Conservation (phyloP, 2,797 vertebrate genomes). For the Bradypus variegatus region DNA sequence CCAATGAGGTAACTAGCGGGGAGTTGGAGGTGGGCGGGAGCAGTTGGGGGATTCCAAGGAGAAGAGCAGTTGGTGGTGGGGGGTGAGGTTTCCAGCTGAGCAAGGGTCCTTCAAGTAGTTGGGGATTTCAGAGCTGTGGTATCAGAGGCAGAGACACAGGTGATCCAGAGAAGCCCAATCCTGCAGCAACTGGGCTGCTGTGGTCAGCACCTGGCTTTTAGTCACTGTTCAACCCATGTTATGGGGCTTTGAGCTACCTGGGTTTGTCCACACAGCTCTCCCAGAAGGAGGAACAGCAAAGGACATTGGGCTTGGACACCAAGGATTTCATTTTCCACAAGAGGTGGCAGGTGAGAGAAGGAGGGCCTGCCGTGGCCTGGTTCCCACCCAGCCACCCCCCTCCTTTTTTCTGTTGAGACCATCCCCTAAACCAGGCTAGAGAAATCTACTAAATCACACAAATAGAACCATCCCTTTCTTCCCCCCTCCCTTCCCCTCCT, state of each 20-base stretch:
- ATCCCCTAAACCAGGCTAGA: accelerated
- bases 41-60: neutral
- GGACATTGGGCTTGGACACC: neutral
- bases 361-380: too few species aligned
- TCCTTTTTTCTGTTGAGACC: neutral
- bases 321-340: neutral
- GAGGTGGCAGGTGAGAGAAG: neutral
- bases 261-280: neutral
- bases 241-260: neutral
- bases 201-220: neutral
- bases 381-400: too few species aligned
- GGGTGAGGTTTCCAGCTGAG: neutral
- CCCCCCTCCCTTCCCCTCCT: too few species aligned
- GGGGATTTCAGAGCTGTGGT: neutral
- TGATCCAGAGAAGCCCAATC: too few species aligned
- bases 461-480: neutral
- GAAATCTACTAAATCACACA: accelerated
- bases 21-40: neutral
- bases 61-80: neutral
- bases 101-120: accelerated
- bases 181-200: neutral
- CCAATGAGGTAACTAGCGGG: neutral
- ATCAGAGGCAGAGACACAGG: neutral
- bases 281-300: neutral
- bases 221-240: neutral